Conservation (phyloP, 30 jellyfish, hydroid and myxozoan species). For the Sanderia malayensis region DNA sequence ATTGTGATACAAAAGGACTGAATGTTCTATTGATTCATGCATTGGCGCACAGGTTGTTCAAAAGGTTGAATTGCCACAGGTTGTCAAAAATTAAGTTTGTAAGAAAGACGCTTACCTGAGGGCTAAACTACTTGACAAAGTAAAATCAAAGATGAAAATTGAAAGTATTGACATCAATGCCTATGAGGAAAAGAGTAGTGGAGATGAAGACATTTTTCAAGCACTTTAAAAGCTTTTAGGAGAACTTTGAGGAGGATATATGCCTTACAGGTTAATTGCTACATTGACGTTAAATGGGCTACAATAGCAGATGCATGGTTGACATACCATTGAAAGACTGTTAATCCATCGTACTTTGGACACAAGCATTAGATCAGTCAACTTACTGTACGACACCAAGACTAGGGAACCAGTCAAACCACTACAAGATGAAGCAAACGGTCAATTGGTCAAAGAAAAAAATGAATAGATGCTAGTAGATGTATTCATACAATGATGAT, state of each 20-base stretch:
- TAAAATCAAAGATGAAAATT: constrained; percentile 12
- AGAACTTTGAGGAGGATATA: too few species aligned
- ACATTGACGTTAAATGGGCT: too few species aligned
- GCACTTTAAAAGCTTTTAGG: too few species aligned
- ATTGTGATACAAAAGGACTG: too few species aligned
- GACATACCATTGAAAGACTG: constrained; percentile 29
- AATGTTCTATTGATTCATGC: too few species aligned
- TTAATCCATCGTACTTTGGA: constrained; percentile 30
- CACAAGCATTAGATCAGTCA: constrained; percentile 24
- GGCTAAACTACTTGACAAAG: constrained; percentile 1
- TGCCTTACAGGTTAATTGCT: too few species aligned
- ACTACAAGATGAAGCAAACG: not conserved
- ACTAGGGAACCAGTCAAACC: constrained; percentile 38
- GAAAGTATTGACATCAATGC: constrained; percentile 18
- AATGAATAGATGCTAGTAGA: not conserved
- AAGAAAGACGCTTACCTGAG: constrained; percentile 6
- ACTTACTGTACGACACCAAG: constrained; percentile 15
- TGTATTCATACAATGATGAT: not conserved
- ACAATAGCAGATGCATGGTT: not conserved
- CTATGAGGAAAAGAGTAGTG: constrained; percentile 5
- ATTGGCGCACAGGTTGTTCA: too few species aligned
- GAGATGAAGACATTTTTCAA: too few species aligned
- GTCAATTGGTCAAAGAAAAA: too few species aligned
- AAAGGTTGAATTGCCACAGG: too few species aligned
- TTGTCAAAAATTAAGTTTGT: not conserved